phyloP scores from a whole-genome alignment of 2,888 invertebrate species.

The Cephus pulcher region DNA sequence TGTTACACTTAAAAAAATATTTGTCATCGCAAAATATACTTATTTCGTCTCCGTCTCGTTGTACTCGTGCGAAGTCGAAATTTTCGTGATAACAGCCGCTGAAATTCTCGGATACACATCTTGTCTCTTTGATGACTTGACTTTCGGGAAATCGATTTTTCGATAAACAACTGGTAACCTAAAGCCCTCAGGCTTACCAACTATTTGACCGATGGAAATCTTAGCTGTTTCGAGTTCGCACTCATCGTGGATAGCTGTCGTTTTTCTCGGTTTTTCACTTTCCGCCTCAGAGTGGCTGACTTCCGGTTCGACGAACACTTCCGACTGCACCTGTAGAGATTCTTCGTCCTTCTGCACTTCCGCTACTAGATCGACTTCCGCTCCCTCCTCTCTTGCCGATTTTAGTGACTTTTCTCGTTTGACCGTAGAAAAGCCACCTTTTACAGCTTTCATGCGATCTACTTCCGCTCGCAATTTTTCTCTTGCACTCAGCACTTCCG shows the following conservation, averaged over 20 bases:
- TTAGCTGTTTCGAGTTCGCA: background rate
- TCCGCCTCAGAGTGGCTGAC: background rate
- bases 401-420: background rate
- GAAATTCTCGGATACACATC: background rate
- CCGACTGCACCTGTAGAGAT: background rate
- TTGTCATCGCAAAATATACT: background rate
- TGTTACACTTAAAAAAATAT: background rate
- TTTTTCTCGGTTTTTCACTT: background rate
- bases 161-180: background rate
- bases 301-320: background rate
- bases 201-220: background rate
- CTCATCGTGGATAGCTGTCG: background rate
- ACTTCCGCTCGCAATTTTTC: slow-evolving; percentile 13
- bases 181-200: background rate
- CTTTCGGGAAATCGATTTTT: background rate
- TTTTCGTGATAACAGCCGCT: background rate
- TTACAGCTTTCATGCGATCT: background rate
- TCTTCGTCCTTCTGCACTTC: background rate
- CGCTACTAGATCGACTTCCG: background rate
- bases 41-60: background rate
- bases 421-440: background rate
- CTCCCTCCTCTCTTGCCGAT: background rate
- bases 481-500: slow-evolving; percentile 10
- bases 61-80: background rate
- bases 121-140: background rate